Percentiles rank a stretch among this genome's conserved stretches.
phyloP scores from a whole-genome alignment of 2,113 vertebrate species.

The Acrocephalus kingi region DNA sequence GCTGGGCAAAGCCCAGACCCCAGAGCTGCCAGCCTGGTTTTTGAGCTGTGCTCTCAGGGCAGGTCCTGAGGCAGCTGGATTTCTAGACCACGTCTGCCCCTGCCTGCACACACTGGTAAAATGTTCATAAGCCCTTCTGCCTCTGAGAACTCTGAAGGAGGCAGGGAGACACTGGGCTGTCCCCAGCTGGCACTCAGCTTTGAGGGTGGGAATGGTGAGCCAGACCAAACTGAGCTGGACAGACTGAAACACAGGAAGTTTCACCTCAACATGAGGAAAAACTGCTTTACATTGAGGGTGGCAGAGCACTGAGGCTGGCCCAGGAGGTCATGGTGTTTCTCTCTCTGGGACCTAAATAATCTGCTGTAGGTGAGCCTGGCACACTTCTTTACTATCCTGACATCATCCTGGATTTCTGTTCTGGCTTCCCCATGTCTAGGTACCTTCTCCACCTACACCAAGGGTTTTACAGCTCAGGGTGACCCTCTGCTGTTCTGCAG shows the following conservation, averaged over 20 bases:
- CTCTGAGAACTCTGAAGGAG: neutral
- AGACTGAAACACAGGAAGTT: neutral
- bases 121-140: neutral
- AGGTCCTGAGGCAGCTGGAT: neutral
- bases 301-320: neutral
- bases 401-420: neutral
- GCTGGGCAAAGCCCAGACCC: neutral
- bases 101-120: neutral
- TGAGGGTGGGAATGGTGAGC: accelerated
- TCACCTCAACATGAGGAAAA: neutral
- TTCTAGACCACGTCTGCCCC: neutral
- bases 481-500: neutral
- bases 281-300: neutral
- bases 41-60: neutral
- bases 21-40: neutral
- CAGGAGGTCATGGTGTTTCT: too few relatives aligned
- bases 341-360: neutral
- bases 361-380: neutral
- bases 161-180: neutral
- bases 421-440: neutral
- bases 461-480: neutral
- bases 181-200: neutral
- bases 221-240: neutral
- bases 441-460: neutral
- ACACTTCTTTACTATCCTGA: neutral